These are phyloP conservation scores for Pyralis farinalis DNA, from an alignment of 2,888 invertebrate species.

Conservation along the genomic window DNA sequence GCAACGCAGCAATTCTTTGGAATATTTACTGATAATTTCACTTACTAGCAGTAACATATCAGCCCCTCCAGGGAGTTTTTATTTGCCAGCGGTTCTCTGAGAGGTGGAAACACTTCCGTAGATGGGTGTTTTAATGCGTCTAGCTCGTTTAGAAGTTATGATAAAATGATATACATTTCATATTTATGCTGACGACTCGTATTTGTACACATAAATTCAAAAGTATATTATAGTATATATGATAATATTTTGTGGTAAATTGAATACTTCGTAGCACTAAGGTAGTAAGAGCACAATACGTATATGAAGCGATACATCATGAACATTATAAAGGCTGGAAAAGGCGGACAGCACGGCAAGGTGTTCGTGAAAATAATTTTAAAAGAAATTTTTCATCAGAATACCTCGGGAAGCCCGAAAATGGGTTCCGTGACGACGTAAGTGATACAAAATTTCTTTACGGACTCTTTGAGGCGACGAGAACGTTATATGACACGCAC, in stretches of 20 bases:
- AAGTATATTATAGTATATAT: slow-evolving; percentile 41
- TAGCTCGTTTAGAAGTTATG: no score
- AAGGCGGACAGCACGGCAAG: slow-evolving; percentile 27
- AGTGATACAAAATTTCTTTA: slow-evolving; percentile 39
- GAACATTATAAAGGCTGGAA: slow-evolving; percentile 42
- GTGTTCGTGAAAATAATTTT: slow-evolving; percentile 45
- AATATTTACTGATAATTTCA: no score
- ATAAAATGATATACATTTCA: no score
- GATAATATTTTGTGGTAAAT: slow-evolving; percentile 46
- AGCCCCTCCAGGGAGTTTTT: no score
- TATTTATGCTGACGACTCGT: slow-evolving; percentile 8
- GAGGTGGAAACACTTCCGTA: no score
- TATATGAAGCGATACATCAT: slow-evolving; percentile 51
- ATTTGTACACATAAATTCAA: slow-evolving; percentile 39
- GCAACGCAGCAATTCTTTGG: no score
- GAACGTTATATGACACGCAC: slow-evolving; percentile 25
- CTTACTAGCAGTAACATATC: no score
- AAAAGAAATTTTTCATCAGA: slow-evolving; percentile 34
- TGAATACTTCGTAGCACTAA: slow-evolving; percentile 39
- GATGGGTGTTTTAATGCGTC: no score
- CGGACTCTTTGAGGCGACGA: slow-evolving; percentile 30
- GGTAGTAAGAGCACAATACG: slow-evolving; percentile 49
- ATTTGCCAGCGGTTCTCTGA: no score
- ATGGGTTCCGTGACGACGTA: slow-evolving; percentile 35
- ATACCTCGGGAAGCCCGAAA: slow-evolving; percentile 36